Evolutionary conservation across 2,888 invertebrate species (phyloP), one percentile per base, ranked within the genome.

Genomic region (Operophtera brumata): DNA sequence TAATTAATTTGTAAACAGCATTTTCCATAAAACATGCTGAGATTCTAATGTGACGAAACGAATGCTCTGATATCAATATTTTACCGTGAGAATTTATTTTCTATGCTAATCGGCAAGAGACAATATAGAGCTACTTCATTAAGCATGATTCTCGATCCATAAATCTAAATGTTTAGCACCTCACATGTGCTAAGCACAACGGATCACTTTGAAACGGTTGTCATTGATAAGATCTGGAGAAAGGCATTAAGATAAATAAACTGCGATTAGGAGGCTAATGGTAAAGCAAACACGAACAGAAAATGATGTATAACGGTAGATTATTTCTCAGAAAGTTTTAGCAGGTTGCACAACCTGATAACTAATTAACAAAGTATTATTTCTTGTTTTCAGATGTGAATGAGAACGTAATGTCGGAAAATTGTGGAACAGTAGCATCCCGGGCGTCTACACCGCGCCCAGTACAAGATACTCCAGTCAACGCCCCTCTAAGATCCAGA

Each of bases 381-480:
- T 42, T 69, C 2, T 74, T 75, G 34, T 69, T 86, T 83, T 52
- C 88, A 89, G 89, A 80, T 86, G 81, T 66, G 61, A 70, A 65
- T 66, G 67, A 70, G 65, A 70, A 57, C 82, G 84, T 74, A 67
- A 91, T 91, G 91, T 88, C 90, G 68, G 91, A 91, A 66, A 87
- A 86, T 80, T 77, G 80, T 57, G 86, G 85, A 69, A 71, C 87
- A 60, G 83, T 81, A 47, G 82, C 82, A 82, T 88, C 81, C 67
- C 87, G 77, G 86, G 91, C 80, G 67, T 91, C 82, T 62, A 91
- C 80, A 76, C 91, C 82, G 78, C 91, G 78, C 81, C 92, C 82
- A 44, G 79, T 78, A 58, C 78, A 82, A 68, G 92, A 83, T 72
- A 86, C 81, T 75, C 91, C 81, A 57, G 80, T 81, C 63, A 77